Percentiles rank a stretch among this genome's conserved stretches.
phyloP scores from a whole-genome alignment of 2,797 vertebrate species.

The Percopsis omiscomaycus region DNA sequence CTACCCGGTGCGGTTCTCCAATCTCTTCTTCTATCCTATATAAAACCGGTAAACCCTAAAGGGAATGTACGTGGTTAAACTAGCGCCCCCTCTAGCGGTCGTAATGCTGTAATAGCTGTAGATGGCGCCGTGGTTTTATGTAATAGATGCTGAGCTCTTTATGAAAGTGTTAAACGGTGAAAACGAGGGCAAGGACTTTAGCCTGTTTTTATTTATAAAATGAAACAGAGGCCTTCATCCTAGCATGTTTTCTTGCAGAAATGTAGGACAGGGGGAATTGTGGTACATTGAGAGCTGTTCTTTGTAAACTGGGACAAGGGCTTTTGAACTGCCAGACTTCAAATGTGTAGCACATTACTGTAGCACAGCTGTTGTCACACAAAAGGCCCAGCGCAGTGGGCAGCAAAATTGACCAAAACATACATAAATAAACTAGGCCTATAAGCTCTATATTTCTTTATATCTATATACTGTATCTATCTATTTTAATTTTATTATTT shows the following conservation, averaged over 20 bases:
- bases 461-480: too few relatives aligned
- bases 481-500: too few relatives aligned
- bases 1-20: too few relatives aligned
- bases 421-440: background rate
- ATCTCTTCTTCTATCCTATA: too few relatives aligned
- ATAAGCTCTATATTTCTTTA: background rate
- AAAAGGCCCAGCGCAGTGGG: background rate
- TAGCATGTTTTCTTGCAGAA: constrained; percentile 46
- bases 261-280: constrained; percentile 61
- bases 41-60: too few relatives aligned
- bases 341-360: constrained; percentile 1
- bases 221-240: constrained; percentile 53
- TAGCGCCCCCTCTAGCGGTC: constrained; percentile 51
- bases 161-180: constrained; percentile 39
- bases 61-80: constrained; percentile 28
- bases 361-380: constrained; percentile 13
- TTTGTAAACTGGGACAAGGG: constrained; percentile 64
- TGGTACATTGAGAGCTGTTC: constrained; percentile 51
- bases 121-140: background rate
- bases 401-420: too few relatives aligned
- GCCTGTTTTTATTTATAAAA: constrained; percentile 53
- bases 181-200: constrained; percentile 63
- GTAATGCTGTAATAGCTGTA: background rate
- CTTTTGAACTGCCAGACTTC: constrained; percentile 28
- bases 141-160: constrained; percentile 42